Evolutionary conservation across 2,113 vertebrate species (phyloP).

Genomic region (Camelus dromedarius): DNA sequence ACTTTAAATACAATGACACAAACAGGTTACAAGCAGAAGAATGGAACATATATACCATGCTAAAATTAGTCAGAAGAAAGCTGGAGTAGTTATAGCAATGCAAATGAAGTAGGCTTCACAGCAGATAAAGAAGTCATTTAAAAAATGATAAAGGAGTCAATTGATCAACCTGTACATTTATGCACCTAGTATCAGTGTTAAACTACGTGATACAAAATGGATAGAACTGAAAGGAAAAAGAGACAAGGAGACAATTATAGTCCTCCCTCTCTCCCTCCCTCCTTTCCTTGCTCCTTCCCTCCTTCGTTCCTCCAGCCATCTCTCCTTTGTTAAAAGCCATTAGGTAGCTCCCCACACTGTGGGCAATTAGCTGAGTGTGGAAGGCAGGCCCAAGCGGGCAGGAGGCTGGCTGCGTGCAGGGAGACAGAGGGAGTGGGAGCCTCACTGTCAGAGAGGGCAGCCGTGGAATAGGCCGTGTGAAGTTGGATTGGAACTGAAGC

Average conservation of each 20-base stretch:
- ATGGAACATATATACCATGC: background rate
- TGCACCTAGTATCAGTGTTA: background rate
- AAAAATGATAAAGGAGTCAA: background rate
- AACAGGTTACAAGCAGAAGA: background rate
- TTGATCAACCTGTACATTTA: background rate
- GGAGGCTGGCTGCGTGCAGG: constrained; percentile 16
- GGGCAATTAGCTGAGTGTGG: background rate
- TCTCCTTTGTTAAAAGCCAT: background rate
- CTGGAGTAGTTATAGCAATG: background rate
- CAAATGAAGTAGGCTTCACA: background rate
- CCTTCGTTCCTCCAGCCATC: background rate
- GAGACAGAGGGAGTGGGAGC: background rate
- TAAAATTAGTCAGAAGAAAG: background rate
- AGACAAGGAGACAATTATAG: background rate
- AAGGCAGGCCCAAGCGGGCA: background rate
- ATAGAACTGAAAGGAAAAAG: background rate
- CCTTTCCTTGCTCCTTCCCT: too few relatives aligned
- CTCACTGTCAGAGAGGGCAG: background rate
- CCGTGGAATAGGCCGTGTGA: background rate
- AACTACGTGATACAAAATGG: background rate
- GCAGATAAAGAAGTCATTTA: background rate
- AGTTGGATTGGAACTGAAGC: background rate
- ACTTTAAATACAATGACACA: background rate
- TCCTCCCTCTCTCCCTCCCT: background rate
- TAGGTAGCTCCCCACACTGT: background rate